These are phyloP conservation scores for Vulpes lagopus DNA, from an alignment of 2,113 vertebrate genomes.

Conservation along the genomic window DNA sequence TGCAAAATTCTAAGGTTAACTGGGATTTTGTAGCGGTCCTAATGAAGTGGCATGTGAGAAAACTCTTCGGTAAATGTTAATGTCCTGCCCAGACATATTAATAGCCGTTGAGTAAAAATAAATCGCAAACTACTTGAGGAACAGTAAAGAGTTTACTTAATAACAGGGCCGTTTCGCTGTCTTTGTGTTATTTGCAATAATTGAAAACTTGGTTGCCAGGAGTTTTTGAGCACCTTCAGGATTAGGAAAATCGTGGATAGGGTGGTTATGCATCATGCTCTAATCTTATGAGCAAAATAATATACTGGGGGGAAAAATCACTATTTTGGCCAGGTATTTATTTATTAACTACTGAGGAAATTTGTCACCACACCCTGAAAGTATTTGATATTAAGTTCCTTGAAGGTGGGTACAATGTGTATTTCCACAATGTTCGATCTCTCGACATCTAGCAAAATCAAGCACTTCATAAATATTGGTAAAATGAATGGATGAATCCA, in stretches of 20 bases:
- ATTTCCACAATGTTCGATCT: not conserved
- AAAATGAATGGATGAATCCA: not conserved
- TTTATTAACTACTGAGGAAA: not conserved
- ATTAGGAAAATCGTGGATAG: not conserved
- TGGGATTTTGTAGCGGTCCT: not conserved
- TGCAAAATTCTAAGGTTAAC: not conserved
- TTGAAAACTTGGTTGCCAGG: not conserved
- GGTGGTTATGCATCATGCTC: not conserved
- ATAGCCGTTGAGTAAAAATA: not conserved
- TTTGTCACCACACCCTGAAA: not conserved
- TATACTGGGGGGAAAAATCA: not conserved
- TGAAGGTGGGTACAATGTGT: not conserved
- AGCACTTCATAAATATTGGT: not conserved
- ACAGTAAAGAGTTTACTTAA: not conserved
- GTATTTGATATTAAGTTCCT: not conserved
- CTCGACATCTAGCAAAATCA: not conserved
- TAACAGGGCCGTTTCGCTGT: not conserved
- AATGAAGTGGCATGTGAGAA: not conserved
- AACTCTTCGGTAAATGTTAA: not conserved
- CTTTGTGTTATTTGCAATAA: constrained; percentile 2
- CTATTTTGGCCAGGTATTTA: not conserved
- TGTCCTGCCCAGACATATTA: not conserved
- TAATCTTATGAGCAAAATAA: not conserved
- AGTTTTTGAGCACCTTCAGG: constrained; percentile 11
- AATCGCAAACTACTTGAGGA: not conserved